Conservation (phyloP, 2,797 vertebrate species). For the Adelosebastes latens region DNA sequence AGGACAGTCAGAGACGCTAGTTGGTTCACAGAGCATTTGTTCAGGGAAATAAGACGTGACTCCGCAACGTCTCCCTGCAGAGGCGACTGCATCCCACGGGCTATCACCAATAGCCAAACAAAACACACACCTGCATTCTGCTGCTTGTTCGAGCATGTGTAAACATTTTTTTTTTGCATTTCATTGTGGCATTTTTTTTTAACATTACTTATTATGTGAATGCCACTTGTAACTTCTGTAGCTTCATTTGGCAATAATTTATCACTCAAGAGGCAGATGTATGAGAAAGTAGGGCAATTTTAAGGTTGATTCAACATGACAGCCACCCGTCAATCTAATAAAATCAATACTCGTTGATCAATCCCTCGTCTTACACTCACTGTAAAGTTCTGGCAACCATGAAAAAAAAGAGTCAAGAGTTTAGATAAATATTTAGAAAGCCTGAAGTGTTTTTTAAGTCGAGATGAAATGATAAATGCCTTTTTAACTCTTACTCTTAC, state of each 20-base stretch:
- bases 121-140: not conserved
- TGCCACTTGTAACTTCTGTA: not conserved
- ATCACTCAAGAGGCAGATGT: not conserved
- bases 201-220: not conserved
- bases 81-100: conserved; percentile 25
- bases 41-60: conserved; percentile 26
- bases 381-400: not conserved
- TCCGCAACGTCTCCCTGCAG: conserved; percentile 17
- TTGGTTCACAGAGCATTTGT: conserved; percentile 40
- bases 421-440: not conserved
- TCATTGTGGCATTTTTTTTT: not conserved
- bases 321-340: not conserved
- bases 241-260: not conserved
- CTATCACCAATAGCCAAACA: conserved; percentile 53
- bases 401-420: not conserved
- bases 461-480: too few relatives aligned
- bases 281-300: not conserved
- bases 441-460: not conserved
- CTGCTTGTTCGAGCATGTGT: not conserved
- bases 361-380: not conserved
- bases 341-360: not conserved
- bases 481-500: too few relatives aligned
- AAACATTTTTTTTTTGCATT: not conserved
- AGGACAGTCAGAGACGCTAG: not conserved
- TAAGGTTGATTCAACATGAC: not conserved